Evolutionary conservation across 2,113 vertebrate genomes (phyloP).

Genomic region (Chionis minor): DNA sequence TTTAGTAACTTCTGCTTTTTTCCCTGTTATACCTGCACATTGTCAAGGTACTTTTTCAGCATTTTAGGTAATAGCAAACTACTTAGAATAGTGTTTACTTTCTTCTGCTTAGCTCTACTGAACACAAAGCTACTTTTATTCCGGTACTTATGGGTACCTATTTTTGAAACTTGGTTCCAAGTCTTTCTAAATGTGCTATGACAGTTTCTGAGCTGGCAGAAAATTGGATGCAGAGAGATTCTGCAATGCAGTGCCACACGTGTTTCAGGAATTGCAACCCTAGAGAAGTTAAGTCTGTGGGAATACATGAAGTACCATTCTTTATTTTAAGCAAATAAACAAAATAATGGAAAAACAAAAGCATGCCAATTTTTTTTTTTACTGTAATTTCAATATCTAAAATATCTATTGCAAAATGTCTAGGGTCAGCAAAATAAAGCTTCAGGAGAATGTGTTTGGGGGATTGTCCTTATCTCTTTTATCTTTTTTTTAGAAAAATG

Average conservation of each 20-base stretch:
- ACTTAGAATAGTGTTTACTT: neutral
- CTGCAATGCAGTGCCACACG: slow-evolving; percentile 17
- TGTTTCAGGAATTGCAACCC: neutral
- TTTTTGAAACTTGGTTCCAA: slow-evolving; percentile 26
- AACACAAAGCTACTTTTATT: slow-evolving; percentile 24
- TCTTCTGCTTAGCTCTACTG: slow-evolving; percentile 24
- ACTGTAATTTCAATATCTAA: neutral
- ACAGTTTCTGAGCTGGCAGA: slow-evolving; percentile 55
- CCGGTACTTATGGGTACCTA: neutral
- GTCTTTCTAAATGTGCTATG: slow-evolving; percentile 39
- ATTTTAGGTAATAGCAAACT: neutral
- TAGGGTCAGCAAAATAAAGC: neutral
- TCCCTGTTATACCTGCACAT: neutral
- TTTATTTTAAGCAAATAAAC: neutral
- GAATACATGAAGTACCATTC: neutral
- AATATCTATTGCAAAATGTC: neutral
- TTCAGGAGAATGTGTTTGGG: neutral
- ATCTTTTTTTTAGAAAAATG: neutral
- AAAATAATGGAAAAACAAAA: neutral
- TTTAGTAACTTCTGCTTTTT: neutral
- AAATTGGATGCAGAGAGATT: slow-evolving; percentile 57
- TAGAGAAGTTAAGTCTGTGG: neutral
- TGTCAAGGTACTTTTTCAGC: neutral
- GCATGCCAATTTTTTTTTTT: neutral
- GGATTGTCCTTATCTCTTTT: neutral